Evolutionary conservation across 2,113 vertebrate genomes (phyloP).

Genomic region (Cyphomyrus plagiostoma): DNA sequence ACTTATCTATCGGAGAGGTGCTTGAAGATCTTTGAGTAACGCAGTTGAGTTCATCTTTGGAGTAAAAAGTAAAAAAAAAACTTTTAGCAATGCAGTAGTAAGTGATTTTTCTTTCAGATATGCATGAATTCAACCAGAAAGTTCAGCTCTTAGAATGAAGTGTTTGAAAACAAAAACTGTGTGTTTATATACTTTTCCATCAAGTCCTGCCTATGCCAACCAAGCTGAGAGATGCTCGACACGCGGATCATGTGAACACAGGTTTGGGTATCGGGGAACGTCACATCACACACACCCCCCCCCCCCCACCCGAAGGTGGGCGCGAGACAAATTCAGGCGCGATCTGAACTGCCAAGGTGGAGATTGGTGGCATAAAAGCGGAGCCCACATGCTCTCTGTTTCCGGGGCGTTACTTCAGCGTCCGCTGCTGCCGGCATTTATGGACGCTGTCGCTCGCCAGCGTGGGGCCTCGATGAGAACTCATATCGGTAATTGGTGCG

Average conservation of each 20-base stretch:
- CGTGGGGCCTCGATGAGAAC: background rate
- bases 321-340: background rate
- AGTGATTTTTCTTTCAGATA: background rate
- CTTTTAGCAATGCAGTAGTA: background rate
- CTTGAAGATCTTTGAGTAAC: background rate
- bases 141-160: background rate
- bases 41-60: background rate
- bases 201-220: background rate
- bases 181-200: background rate
- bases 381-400: background rate
- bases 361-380: background rate
- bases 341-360: background rate
- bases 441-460: background rate
- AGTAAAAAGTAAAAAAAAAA: background rate
- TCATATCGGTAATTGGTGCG: constrained; percentile 43
- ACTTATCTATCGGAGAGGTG: background rate
- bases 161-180: background rate
- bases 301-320: background rate
- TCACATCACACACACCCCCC: background rate
- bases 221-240: background rate
- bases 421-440: background rate
- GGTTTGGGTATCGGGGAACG: background rate
- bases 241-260: background rate
- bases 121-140: background rate
- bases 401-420: constrained; percentile 5